These are phyloP conservation scores for Drosophila kepulauana DNA, from an alignment of 1,140 invertebrate genomes.

Conservation along the genomic window DNA sequence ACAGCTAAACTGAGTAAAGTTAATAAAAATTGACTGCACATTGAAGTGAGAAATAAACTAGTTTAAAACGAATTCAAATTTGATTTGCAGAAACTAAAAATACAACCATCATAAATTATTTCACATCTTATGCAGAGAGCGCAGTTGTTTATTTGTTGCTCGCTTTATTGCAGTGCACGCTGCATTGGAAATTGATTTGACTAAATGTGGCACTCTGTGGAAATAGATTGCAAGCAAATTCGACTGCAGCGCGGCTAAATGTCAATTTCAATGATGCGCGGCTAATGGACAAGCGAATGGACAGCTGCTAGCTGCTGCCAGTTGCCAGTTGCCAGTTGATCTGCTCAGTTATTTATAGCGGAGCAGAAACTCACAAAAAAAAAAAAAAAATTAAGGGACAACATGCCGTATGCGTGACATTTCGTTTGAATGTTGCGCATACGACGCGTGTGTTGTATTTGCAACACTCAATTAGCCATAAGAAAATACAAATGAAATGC, in stretches of 20 bases:
- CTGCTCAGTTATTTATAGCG: conserved; percentile 29
- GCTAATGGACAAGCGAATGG: conserved; percentile 69
- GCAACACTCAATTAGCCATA: conserved; percentile 30
- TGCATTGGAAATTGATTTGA: conserved; percentile 35
- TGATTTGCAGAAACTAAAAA: too few species aligned
- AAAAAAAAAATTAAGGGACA: conserved; percentile 31
- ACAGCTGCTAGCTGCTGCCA: conserved; percentile 40
- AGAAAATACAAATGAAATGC: conserved; percentile 26
- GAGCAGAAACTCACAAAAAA: neutral
- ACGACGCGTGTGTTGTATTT: conserved; percentile 47
- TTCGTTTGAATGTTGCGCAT: conserved; percentile 51
- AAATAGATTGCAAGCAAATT: conserved; percentile 59
- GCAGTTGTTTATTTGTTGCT: neutral
- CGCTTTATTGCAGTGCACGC: neutral
- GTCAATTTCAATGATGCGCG: conserved; percentile 72
- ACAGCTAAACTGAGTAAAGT: too few species aligned
- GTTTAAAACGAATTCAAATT: neutral
- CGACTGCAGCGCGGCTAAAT: conserved; percentile 51
- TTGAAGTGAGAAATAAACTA: too few species aligned
- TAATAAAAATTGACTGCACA: too few species aligned
- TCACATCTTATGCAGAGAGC: neutral
- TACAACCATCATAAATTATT: too few species aligned
- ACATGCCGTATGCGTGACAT: conserved; percentile 44
- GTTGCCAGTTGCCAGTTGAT: conserved; percentile 53
- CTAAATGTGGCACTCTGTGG: conserved; percentile 35